Base-by-base conservation (phyloP, 2,888 invertebrate genomes). In the Timandra comae region DNA sequence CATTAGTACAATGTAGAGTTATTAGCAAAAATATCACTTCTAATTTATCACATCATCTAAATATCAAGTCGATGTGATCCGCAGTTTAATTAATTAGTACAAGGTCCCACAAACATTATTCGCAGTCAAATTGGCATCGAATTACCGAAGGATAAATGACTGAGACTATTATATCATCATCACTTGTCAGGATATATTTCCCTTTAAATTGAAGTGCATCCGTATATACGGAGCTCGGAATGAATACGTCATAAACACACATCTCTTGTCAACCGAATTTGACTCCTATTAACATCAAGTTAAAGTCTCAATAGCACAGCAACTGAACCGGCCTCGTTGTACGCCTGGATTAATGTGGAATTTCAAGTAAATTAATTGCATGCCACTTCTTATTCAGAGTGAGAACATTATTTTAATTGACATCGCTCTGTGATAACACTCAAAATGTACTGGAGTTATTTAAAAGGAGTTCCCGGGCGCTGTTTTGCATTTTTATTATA, bases 311-410 rank as follows among this genome's bases (percentile, higher is more conserved):
- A 35, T 26, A 7, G 4, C 3, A 12, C 3, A 29, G 30, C 26
- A 12, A 7, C 12, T 20, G 16, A 28, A 9, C 7, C 12, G 13
- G 22, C 26, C 36, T 40, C 28, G 34, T 38, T 39, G 27, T 24
- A 11, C 13, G 39, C 43, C 51, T 33, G 56, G 63, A 69, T 67
- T 65, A 68, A 64, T 58, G 53, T 59, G 63, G 65, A 66, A 67
- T 71, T 65, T 56, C 59, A 55, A 58, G 56, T 57, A 61, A 64
- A 69, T 69, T 63, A 65, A 68, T 60, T 56, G 62, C 52, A 43
- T 49, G 50, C 46, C 47, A 52, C 53, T 60, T 54, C 56, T 56
- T 58, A 54, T 53, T 52, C 51, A 56, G 49, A 37, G 49, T 35
- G 42, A 46, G 53, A 50, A 41, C 51, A 56, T 56, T 58, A 55